A percentile compares a stretch with the other conserved stretches of the same genome.
phyloP scores from a whole-genome alignment of 2,113 vertebrate genomes.

The Stomatorhinus ivindoensis region DNA sequence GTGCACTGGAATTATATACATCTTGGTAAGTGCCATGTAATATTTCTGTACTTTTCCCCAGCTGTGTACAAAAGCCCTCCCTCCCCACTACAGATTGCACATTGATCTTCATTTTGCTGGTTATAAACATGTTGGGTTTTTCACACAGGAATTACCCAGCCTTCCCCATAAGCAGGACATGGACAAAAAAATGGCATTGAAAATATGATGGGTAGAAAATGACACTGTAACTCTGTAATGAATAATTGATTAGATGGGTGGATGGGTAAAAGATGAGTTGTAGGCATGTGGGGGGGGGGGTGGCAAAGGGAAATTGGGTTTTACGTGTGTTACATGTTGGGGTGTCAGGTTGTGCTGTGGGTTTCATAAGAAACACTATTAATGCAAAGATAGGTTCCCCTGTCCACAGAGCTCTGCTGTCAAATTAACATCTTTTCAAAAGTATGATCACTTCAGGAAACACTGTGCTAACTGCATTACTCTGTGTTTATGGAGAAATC shows the following conservation, averaged over 20 bases:
- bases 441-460: background rate
- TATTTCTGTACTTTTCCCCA: background rate
- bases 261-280: background rate
- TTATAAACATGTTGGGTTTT: background rate
- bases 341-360: background rate
- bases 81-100: background rate
- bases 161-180: background rate
- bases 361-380: background rate
- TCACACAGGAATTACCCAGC: background rate
- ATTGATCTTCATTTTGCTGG: background rate
- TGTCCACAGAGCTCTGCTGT: background rate
- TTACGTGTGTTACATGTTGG: background rate
- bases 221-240: background rate
- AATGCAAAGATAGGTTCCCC: background rate
- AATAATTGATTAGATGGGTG: background rate
- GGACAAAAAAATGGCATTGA: background rate
- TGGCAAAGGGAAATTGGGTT: background rate
- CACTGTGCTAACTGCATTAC: background rate
- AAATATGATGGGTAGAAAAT: background rate
- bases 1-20: background rate
- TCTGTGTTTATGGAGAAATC: background rate
- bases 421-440: background rate
- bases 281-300: background rate
- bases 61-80: background rate
- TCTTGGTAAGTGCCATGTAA: background rate